Evolutionary conservation across 2,113 vertebrate species (phyloP), one percentile per base, ranked within the genome.

Genomic region (Thunnus thynnus): DNA sequence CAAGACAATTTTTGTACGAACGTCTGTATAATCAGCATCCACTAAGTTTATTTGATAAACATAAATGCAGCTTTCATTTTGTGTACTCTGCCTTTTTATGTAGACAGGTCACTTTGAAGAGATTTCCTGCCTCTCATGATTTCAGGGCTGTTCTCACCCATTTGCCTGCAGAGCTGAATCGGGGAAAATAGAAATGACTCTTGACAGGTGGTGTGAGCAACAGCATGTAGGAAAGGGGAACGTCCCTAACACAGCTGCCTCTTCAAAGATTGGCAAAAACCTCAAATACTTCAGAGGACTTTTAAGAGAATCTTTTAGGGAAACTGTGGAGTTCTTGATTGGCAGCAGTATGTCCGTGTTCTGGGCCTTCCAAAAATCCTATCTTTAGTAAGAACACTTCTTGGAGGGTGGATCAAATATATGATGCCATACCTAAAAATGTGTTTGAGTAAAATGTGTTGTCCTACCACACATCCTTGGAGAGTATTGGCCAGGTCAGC

Each of bases 241-340:
- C 7, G 7, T 41, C 36, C 2, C 7, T 41, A 41, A 9, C 56
- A 61, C 51, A 17, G 41, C 25, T 20, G 22, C 7, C 18, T 16
- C 20, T 30, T 76, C 51, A 76, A 65, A 76, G 36, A 47, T 18
- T 64, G 5, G 32, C 13, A 54, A 44, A 54, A 48, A 20, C 22
- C 47, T 11, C 13, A 25, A 7, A 25, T 46, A 44, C 18, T 58
- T 50, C 5, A 57, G 2, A 22, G 2, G 32, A 60, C 8, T 6
- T 3, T 32, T 22, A 51, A 36, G 50, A 27, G 30, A 7, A 41
- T 41, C 7, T 41, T 44, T 51, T 50, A 25, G 27, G 22, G 46
- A 62, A 72, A 51, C 4, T 3, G 3, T 18, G 5, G 27, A 4
- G 8, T 25, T 12, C 3, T 76, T n/a, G 22, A 55, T 64, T 18